phyloP scores from a whole-genome alignment of 92 coral and sea anemone genomes.

The Paragorgia papillata region DNA sequence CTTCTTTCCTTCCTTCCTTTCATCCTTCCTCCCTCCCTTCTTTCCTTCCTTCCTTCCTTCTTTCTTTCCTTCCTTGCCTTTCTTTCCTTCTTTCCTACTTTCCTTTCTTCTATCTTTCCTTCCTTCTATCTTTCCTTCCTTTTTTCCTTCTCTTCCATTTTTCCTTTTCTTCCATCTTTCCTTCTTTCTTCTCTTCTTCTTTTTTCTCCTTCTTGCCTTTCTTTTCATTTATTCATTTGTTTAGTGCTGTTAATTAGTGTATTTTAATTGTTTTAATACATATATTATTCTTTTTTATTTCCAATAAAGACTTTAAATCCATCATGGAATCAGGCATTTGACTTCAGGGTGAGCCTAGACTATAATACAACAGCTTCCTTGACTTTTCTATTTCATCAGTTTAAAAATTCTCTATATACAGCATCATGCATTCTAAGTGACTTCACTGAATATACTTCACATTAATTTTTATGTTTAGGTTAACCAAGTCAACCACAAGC shows the following conservation, averaged over 20 bases:
- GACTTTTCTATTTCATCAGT: background rate
- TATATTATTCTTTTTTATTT: background rate
- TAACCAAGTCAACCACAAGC: constrained; percentile 76
- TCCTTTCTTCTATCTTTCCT: too few relatives aligned
- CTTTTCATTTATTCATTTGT: too few relatives aligned
- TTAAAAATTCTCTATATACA: background rate
- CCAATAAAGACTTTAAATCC: constrained; percentile 77
- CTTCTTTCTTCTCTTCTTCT: too few relatives aligned
- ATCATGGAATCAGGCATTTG: constrained; percentile 81
- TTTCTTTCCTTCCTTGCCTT: background rate
- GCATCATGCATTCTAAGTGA: background rate
- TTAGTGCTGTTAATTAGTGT: background rate
- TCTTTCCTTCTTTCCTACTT: background rate
- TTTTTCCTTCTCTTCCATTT: too few relatives aligned
- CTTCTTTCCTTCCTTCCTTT: too few relatives aligned
- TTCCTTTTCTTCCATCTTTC: too few relatives aligned
- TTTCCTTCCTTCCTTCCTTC: background rate
- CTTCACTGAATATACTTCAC: background rate
- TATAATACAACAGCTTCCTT: background rate
- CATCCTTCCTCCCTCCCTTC: too few relatives aligned
- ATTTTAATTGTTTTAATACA: background rate
- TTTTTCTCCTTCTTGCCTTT: too few relatives aligned
- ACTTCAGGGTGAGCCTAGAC: constrained; percentile 75
- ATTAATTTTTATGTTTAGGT: constrained; percentile 57
- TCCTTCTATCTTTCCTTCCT: too few relatives aligned